These are phyloP conservation scores for Malurus splendens DNA, from an alignment of 2,797 vertebrate species.

Conservation along the genomic window DNA sequence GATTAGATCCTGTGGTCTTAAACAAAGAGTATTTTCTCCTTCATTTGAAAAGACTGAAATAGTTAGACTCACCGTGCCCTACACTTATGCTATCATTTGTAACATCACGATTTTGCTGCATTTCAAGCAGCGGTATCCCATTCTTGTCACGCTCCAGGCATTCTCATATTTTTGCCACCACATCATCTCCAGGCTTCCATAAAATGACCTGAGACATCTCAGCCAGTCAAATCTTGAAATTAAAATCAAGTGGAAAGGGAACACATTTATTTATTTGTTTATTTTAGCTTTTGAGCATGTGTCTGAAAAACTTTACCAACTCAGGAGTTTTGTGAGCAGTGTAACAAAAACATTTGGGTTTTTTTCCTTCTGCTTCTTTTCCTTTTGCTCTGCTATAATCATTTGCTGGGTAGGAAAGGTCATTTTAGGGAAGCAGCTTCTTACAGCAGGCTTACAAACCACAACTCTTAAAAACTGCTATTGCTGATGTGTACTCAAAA, in stretches of 20 bases:
- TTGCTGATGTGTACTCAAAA: neutral
- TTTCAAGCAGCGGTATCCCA: neutral
- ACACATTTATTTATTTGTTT: accelerated
- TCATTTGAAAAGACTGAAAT: neutral
- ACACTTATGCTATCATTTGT: neutral
- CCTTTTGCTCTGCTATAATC: neutral
- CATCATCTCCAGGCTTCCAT: neutral
- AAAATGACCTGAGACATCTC: neutral
- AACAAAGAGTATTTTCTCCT: neutral
- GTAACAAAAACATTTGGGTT: neutral
- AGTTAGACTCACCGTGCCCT: neutral
- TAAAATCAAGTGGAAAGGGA: neutral
- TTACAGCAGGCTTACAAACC: neutral
- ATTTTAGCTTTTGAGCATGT: neutral
- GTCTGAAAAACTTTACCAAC: neutral
- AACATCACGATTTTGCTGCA: neutral
- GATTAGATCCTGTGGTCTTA: neutral
- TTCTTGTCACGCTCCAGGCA: neutral
- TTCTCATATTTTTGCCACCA: neutral
- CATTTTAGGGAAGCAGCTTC: constrained; percentile 4
- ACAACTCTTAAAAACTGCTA: neutral
- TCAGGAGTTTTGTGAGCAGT: neutral
- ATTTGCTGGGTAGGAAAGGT: neutral
- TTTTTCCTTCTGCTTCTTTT: neutral
- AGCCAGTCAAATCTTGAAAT: neutral